A percentile compares a stretch with the other conserved stretches of the same genome.
Evolutionary conservation across 1,140 invertebrate genomes (phyloP).

Genomic region (Caerostris darwini): DNA sequence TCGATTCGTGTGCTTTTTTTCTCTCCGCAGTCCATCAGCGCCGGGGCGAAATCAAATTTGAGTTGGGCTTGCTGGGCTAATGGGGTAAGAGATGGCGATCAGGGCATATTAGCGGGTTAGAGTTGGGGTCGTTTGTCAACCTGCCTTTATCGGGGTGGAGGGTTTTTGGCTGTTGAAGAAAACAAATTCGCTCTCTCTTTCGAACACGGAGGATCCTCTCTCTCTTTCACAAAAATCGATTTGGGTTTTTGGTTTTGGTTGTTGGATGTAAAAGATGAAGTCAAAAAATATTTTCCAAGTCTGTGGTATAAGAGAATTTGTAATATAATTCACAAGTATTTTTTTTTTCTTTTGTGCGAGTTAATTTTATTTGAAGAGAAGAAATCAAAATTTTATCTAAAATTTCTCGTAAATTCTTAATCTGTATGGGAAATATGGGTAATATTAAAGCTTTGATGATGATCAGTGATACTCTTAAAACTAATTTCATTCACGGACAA

Average conservation of each 20-base stretch:
- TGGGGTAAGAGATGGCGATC: slow-evolving; percentile 76
- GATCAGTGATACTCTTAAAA: too few relatives aligned
- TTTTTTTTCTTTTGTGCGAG: too few relatives aligned
- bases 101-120: slow-evolving; percentile 73
- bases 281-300: neutral
- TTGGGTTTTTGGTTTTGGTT: neutral
- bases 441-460: too few relatives aligned
- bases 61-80: slow-evolving; percentile 72
- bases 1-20: neutral
- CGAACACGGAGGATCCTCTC: slow-evolving; percentile 3
- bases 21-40: slow-evolving; percentile 60
- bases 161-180: neutral
- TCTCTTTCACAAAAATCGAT: neutral
- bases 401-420: too few relatives aligned
- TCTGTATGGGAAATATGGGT: too few relatives aligned
- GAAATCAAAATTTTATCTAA: too few relatives aligned
- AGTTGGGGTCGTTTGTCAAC: slow-evolving; percentile 75
- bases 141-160: slow-evolving; percentile 51
- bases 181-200: slow-evolving; percentile 51
- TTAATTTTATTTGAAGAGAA: too few relatives aligned
- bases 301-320: too few relatives aligned
- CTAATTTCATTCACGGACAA: too few relatives aligned
- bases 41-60: slow-evolving; percentile 71
- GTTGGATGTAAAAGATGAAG: neutral
- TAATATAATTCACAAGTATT: too few relatives aligned